Percentiles rank a stretch among this genome's conserved stretches.
Conservation (phyloP, 2,888 invertebrate genomes). For the Scrobipalpa atriplicella region DNA sequence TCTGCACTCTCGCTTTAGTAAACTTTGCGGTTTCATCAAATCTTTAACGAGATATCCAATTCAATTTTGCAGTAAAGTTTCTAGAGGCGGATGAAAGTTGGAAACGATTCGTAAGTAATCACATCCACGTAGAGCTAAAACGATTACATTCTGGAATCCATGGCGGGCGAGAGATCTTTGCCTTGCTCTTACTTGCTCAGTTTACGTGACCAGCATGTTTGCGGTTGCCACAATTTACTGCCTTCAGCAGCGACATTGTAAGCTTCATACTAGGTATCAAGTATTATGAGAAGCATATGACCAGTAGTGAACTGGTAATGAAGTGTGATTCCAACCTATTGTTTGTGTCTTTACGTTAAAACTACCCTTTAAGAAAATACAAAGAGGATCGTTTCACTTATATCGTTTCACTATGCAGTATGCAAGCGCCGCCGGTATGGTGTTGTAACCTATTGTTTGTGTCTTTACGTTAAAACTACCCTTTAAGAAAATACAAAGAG, state of each 20-base stretch:
- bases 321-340: too few species aligned
- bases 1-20: background rate
- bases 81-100: background rate
- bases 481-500: too few species aligned
- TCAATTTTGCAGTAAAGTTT: background rate
- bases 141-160: conserved; percentile 1
- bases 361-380: too few species aligned
- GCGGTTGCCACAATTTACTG: background rate
- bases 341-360: too few species aligned
- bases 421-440: too few species aligned
- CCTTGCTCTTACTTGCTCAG: background rate
- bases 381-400: too few species aligned
- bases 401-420: too few species aligned
- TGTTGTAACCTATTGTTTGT: too few species aligned
- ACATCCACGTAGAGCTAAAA: conserved; percentile 3
- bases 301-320: too few species aligned
- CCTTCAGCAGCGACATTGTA: background rate
- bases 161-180: background rate
- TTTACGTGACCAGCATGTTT: conserved; percentile 9
- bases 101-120: background rate
- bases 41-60: conserved; percentile 5
- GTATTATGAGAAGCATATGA: background rate
- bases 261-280: conserved; percentile 1
- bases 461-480: too few species aligned
- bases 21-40: conserved; percentile 1